A percentile compares a stretch with the other conserved stretches of the same genome.
Conservation (phyloP, 2,888 invertebrate genomes). For the Stenodema calcarata region DNA sequence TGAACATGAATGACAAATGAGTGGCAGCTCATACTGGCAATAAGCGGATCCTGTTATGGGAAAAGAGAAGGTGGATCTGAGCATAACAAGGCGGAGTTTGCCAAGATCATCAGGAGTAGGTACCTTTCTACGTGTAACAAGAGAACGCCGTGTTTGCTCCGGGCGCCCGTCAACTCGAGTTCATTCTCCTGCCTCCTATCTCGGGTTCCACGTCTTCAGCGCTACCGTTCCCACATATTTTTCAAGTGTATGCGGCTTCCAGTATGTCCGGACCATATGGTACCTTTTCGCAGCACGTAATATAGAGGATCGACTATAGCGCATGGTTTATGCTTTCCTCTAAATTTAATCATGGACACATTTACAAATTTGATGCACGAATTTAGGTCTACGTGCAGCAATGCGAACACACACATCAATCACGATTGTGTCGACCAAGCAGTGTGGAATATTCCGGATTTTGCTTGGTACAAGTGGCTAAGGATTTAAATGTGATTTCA, state of each 20-base stretch:
- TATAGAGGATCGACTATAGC: too few species aligned
- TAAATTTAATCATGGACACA: too few species aligned
- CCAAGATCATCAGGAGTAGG: neutral
- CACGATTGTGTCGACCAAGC: too few species aligned
- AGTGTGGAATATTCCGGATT: too few species aligned
- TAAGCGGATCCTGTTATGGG: neutral
- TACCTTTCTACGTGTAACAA: neutral
- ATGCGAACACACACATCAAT: too few species aligned
- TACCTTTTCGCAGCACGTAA: too few species aligned
- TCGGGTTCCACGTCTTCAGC: neutral
- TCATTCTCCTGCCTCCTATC: conserved; percentile 3
- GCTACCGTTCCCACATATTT: neutral
- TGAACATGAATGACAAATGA: neutral
- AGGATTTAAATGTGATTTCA: too few species aligned
- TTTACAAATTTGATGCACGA: too few species aligned
- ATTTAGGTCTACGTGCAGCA: too few species aligned
- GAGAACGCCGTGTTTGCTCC: neutral
- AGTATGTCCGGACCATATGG: too few species aligned
- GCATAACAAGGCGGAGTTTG: neutral
- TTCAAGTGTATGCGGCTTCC: neutral
- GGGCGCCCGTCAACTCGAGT: conserved; percentile 4
- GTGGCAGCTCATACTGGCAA: neutral
- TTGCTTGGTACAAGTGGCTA: too few species aligned
- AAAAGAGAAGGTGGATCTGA: neutral
- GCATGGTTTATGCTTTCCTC: too few species aligned